phyloP scores from a whole-genome alignment of 1,140 invertebrate genomes.

The Drosophila serrata region DNA sequence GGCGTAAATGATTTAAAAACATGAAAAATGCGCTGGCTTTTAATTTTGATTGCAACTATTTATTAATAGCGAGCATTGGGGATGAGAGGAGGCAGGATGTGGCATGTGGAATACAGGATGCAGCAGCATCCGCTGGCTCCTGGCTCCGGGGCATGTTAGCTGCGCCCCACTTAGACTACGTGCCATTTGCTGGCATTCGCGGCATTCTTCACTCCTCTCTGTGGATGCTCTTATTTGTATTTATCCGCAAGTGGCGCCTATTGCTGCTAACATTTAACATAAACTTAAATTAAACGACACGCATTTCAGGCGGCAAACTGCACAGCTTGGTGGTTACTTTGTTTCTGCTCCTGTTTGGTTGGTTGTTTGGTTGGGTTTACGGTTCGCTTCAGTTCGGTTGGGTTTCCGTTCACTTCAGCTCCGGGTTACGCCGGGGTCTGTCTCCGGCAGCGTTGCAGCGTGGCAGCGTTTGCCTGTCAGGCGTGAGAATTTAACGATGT shows the following conservation, averaged over 20 bases:
- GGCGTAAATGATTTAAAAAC: conserved; percentile 66
- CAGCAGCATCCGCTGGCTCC: conserved; percentile 5
- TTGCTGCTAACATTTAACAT: conserved; percentile 39
- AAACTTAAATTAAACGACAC: conserved; percentile 60
- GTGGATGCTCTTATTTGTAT: conserved; percentile 28
- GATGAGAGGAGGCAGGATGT: conserved; percentile 23
- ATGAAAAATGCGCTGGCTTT: conserved; percentile 62
- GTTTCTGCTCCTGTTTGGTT: conserved; percentile 10
- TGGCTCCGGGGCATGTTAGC: conserved; percentile 36
- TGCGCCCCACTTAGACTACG: conserved; percentile 65
- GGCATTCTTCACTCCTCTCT: conserved; percentile 25
- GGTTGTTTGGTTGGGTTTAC: conserved; percentile 30
- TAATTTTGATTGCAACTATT: conserved; percentile 79
- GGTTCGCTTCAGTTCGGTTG: conserved; percentile 4
- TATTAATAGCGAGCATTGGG: conserved; percentile 60
- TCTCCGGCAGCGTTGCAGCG: conserved; percentile 49
- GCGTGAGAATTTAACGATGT: conserved; percentile 78
- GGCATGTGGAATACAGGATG: conserved; percentile 9
- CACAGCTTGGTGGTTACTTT: conserved; percentile 10
- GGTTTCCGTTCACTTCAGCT: conserved; percentile 12
- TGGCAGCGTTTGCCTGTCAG: conserved; percentile 46
- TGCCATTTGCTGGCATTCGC: conserved; percentile 46
- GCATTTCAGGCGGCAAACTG: conserved; percentile 42
- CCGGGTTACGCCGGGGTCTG: conserved; percentile 36
- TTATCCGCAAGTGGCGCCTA: conserved; percentile 24